Base-by-base conservation (phyloP, 1,140 invertebrate species). In the Tachypleus tridentatus region DNA sequence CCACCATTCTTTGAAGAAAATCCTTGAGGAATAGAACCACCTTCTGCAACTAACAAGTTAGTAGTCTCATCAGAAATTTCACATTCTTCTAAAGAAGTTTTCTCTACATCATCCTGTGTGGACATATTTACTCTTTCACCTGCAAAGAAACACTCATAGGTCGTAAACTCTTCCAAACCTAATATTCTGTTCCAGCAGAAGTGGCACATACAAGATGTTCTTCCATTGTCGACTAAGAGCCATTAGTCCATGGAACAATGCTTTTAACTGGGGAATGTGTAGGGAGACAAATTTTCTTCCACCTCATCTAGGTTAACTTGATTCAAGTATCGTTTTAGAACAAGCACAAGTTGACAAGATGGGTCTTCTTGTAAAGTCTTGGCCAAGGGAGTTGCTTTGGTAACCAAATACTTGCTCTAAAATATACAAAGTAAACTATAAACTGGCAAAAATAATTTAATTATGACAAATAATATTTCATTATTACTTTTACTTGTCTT, bases 161-260 rank as follows among this genome's bases (percentile, higher is more conserved):
- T 10, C 89, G 87, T 74, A 90, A 86, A 61, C 83, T 86, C 80
- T 92, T 93, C 62, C 74, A 7, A 76, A 70, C 65, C 77, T 80
- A 72, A 90, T 88, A 74, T 90, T 91, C 74, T 93, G 88, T 72
- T 96, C 91, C 61, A 93, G 81, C 52, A 96, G 78, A 59, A 94
- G 80, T 1, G 94, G 94, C 70, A 94, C 96, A 74, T 97, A 96
- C 3, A 98, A 78, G 4, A 93, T 88, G 76, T 94, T 96, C 77
- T 97, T 97, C 94, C 94, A 98, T 74, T 97, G 93, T 3, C 93
- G 83, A 72, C 91, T 94, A 29, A 97, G 75, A 58, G 93, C 90
- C 74, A 94, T 86, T 29, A 95, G 85, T n/a, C 91, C 91, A 84
- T 91, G 76, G 70, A 92, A 82, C n/a, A 97, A 79, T 1, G 88